Conservation (phyloP, 1,140 invertebrate species). For the Tenebrio molitor region DNA sequence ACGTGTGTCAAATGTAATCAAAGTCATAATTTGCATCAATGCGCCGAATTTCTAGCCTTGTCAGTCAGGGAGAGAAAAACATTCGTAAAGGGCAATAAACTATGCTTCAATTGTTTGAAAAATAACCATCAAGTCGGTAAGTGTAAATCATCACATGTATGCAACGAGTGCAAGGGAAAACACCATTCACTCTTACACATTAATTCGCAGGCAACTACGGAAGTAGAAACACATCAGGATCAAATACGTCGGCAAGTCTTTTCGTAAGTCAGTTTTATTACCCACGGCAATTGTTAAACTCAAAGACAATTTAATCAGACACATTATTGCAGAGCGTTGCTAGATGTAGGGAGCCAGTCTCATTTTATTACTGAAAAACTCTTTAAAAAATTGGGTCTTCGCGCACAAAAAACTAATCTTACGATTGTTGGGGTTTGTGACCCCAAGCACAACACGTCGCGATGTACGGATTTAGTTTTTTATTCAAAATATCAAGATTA, state of each 20-base stretch:
- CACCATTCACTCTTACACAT: not conserved
- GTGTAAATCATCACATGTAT: not conserved
- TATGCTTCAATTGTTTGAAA: too few relatives aligned
- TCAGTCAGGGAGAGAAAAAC: too few relatives aligned
- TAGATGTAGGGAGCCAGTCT: not conserved
- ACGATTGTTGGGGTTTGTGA: not conserved
- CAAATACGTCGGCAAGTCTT: not conserved
- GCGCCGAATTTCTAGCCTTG: too few relatives aligned
- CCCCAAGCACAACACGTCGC: not conserved
- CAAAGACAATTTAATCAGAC: not conserved
- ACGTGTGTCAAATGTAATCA: too few relatives aligned
- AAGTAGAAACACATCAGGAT: not conserved
- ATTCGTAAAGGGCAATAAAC: too few relatives aligned
- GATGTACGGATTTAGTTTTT: not conserved
- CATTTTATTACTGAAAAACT: constrained; percentile 5
- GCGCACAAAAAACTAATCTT: not conserved
- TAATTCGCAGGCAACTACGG: not conserved
- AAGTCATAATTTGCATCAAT: too few relatives aligned
- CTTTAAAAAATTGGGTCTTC: not conserved
- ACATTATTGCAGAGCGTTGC: not conserved
- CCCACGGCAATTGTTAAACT: not conserved
- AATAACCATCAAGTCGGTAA: not conserved
- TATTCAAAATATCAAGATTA: not conserved
- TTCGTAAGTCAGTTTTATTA: not conserved
- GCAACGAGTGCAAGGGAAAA: not conserved